phyloP scores from a whole-genome alignment of 2,797 vertebrate genomes.

The Clarias laeviceps region DNA sequence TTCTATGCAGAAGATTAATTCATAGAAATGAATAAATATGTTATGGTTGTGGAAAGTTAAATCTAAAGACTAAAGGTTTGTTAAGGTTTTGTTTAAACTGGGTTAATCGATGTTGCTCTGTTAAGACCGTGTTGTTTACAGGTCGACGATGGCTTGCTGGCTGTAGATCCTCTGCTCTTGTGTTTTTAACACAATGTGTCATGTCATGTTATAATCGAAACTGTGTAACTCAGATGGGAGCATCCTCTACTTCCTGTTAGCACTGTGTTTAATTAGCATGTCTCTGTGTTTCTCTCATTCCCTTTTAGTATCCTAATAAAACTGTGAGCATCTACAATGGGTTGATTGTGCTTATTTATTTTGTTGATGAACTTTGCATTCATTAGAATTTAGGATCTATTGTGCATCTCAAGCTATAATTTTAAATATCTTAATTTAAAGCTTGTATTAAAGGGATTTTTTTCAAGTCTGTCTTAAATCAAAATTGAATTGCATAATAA shows the following conservation, averaged over 20 bases:
- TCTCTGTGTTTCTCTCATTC: neutral
- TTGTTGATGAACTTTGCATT: neutral
- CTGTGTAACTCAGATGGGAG: neutral
- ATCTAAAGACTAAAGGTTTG: neutral
- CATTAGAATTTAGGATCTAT: neutral
- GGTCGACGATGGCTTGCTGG: neutral
- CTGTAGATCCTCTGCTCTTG: neutral
- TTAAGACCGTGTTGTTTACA: neutral
- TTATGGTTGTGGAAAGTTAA: neutral
- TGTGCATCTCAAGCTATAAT: too few relatives aligned
- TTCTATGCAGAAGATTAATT: neutral
- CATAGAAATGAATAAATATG: neutral
- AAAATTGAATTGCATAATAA: too few relatives aligned
- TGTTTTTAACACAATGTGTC: neutral
- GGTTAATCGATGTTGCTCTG: neutral
- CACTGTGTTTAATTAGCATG: neutral
- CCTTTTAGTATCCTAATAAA: conserved; percentile 40
- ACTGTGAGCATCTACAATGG: conserved; percentile 7
- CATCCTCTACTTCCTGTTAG: neutral
- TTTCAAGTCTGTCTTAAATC: too few relatives aligned
- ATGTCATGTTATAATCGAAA: neutral
- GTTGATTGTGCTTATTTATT: neutral
- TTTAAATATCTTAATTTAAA: too few relatives aligned
- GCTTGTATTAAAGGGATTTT: too few relatives aligned
- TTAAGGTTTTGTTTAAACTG: too few relatives aligned